Base-by-base conservation (phyloP, 2,797 vertebrate genomes). In the Coendou prehensilis region DNA sequence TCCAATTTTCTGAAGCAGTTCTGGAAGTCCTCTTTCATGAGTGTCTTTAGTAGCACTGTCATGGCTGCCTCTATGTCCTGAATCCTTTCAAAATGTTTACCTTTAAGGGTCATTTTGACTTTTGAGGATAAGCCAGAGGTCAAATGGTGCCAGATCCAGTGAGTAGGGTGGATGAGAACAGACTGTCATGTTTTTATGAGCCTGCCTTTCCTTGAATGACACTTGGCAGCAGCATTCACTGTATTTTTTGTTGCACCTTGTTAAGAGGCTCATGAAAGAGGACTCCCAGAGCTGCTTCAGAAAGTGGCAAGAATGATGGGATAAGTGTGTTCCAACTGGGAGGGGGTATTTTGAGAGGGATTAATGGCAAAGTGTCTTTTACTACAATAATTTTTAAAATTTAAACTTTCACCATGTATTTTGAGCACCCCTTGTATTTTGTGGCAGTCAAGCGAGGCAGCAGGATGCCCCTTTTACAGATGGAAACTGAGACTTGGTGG, bases 311-410 rank as follows among this genome's bases (percentile, higher is more conserved):
- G 22, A 7, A 10, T 7, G 45, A 6, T 1, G 26, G 73, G 13
- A 3, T 3, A 15, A 75, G 10, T 1, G 20, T 26, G 41, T 28
- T 26, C 41, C 71, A 75, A 0, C 2, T 14, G 23, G 20, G 22
- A 14, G 10, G 2, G 7, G 1, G 15, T 2, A 4, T 57, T 18
- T 28, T 28, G 10, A 30, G 30, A 6, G n/a, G 17, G 64, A 6
- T 73, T 11, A 11, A 26, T 11, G 41, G 45, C 73, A 28, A 75
- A 75, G 73, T 75, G 10, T 23, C 71, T 75, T 47, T 75, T 28
- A 47, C 23, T 75, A 14, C 1, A 6, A 15, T 28, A 75, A 47
- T 28, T 47, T 75, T 47, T 75, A 28, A 47, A 28, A 47, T 75
- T 28, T 47, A 47, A 47, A 75, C 45, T 75, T 75, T 47, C 45